Conservation (phyloP, 2,797 vertebrate genomes). For the Pogoniulus pusillus region DNA sequence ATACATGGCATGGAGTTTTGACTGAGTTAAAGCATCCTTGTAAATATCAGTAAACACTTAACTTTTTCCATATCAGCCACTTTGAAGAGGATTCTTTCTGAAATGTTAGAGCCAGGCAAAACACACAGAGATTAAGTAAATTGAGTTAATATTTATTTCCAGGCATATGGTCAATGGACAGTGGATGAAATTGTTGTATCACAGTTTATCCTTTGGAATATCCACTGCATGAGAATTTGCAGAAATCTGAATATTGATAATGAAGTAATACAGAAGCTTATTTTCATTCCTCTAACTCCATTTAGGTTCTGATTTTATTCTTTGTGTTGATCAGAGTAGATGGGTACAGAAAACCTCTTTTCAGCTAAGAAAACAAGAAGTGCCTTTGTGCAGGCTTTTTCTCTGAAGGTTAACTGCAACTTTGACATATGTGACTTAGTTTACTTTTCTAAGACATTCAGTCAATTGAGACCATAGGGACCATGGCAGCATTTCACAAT, state of each 20-base stretch:
- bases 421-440: background rate
- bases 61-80: background rate
- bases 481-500: background rate
- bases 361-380: background rate
- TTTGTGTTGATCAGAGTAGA: background rate
- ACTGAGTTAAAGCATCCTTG: background rate
- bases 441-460: background rate
- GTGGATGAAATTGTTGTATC: background rate
- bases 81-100: background rate
- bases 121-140: background rate
- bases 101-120: background rate
- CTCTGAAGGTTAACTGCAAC: background rate
- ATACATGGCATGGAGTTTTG: background rate
- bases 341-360: background rate
- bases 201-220: background rate
- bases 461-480: background rate
- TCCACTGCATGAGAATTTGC: background rate
- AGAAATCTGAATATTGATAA: background rate
- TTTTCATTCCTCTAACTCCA: background rate
- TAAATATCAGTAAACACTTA: background rate
- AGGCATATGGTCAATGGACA: background rate
- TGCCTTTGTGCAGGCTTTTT: background rate
- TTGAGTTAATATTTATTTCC: slow-evolving; percentile 2
- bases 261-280: background rate
- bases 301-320: background rate